phyloP scores from a whole-genome alignment of 2,888 invertebrate species.

The Spodoptera exigua region DNA sequence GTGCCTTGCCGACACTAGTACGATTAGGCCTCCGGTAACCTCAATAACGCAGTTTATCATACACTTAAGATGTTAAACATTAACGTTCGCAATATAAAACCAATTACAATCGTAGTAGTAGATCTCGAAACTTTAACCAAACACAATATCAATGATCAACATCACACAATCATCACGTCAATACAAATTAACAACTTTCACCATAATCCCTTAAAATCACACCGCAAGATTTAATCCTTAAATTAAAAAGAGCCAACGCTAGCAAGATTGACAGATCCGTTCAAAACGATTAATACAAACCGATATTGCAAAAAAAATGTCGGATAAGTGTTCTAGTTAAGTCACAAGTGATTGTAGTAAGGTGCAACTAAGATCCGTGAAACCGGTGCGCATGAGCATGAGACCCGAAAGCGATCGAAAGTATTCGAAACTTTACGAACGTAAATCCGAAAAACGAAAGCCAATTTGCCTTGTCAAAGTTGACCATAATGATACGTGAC shows the following conservation, averaged over 20 bases:
- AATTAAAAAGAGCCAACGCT: conserved; percentile 50
- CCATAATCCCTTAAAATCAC: conserved; percentile 68
- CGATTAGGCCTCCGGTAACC: no score
- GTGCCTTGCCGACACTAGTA: no score
- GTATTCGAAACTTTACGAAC: conserved; percentile 51
- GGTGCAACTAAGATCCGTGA: conserved; percentile 63
- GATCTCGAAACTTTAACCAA: no score
- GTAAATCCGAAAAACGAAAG: conserved; percentile 62
- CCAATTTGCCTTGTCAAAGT: conserved; percentile 63
- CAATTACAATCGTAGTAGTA: no score
- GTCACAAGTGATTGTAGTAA: conserved; percentile 73
- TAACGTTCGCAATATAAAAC: no score
- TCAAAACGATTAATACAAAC: conserved; percentile 56
- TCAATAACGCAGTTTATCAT: no score
- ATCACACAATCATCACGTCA: conserved; percentile 24
- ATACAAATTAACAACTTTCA: conserved; percentile 65
- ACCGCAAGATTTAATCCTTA: conserved; percentile 64
- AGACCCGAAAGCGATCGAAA: conserved; percentile 52
- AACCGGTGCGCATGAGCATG: conserved; percentile 60
- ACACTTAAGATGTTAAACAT: no score
- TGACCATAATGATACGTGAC: conserved; percentile 58
- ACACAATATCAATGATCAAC: background rate
- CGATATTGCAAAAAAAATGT: conserved; percentile 67
- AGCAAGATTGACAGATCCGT: conserved; percentile 73
- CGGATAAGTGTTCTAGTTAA: conserved; percentile 74